Percentiles rank a stretch among this genome's conserved stretches.
These are phyloP conservation scores for Saxidomus purpurata DNA, from an alignment of 1,140 invertebrate species.

Conservation along the genomic window DNA sequence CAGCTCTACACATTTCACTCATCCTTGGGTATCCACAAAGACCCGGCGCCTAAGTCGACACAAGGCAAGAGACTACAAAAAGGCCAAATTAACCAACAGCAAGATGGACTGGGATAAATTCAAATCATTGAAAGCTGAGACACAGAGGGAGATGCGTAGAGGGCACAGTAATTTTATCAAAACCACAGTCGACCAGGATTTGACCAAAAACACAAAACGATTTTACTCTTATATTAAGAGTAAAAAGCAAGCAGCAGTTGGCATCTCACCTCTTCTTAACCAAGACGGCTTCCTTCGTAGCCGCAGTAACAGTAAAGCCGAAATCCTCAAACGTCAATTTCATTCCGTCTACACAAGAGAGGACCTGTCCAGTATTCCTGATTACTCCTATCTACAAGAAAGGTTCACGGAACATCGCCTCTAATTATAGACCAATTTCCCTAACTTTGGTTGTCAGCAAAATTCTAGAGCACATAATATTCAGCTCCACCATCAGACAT, in stretches of 20 bases:
- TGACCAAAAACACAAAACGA: constrained; percentile 5
- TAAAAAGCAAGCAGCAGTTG: constrained; percentile 34
- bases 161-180: neutral
- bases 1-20: neutral
- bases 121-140: neutral
- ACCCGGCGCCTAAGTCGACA: neutral
- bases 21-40: neutral
- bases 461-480: too few species aligned
- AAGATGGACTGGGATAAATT: neutral
- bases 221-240: neutral
- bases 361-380: neutral
- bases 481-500: too few species aligned
- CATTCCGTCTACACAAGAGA: constrained; percentile 3
- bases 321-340: neutral
- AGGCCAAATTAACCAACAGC: neutral
- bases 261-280: constrained; percentile 6
- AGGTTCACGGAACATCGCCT: too few species aligned
- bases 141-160: neutral
- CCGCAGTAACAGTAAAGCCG: neutral
- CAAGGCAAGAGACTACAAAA: neutral
- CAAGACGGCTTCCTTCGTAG: neutral
- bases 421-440: too few species aligned
- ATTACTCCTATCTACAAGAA: too few species aligned
- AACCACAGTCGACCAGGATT: neutral
- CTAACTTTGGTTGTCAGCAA: too few species aligned